Percentiles rank a stretch among this genome's conserved stretches.
phyloP scores from a whole-genome alignment of 2,888 invertebrate genomes.

The Eugnorisma glareosa region DNA sequence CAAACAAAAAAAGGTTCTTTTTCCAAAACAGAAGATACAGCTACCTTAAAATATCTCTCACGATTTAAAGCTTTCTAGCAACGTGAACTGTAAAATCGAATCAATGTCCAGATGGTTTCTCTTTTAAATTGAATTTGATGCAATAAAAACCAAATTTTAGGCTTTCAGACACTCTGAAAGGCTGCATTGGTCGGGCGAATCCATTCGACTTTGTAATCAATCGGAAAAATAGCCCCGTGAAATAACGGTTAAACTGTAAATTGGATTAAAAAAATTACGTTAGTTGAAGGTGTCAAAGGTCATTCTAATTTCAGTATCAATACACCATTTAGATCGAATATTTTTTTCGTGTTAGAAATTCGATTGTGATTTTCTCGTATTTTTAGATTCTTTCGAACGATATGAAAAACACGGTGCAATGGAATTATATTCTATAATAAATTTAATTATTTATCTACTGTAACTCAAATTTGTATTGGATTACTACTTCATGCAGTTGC shows the following conservation, averaged over 20 bases:
- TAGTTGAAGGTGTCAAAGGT: slow-evolving; percentile 58
- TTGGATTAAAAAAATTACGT: slow-evolving; percentile 47
- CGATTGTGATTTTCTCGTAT: slow-evolving; percentile 16
- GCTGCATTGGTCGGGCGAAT: slow-evolving; percentile 35
- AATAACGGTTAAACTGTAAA: slow-evolving; percentile 55
- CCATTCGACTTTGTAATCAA: slow-evolving; percentile 50
- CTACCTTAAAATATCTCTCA: slow-evolving; percentile 61
- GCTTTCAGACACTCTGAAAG: slow-evolving; percentile 61
- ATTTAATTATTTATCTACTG: background rate
- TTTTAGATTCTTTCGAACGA: slow-evolving; percentile 23
- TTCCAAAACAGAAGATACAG: slow-evolving; percentile 54
- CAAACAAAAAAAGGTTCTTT: slow-evolving; percentile 51
- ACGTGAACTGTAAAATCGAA: slow-evolving; percentile 64
- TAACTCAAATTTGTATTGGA: slow-evolving; percentile 14
- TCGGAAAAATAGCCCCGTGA: slow-evolving; percentile 49
- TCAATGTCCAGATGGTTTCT: slow-evolving; percentile 55
- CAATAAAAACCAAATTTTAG: slow-evolving; percentile 62
- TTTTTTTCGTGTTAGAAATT: slow-evolving; percentile 26
- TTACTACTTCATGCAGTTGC: slow-evolving; percentile 6
- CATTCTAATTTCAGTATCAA: slow-evolving; percentile 62
- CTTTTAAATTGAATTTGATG: slow-evolving; percentile 64
- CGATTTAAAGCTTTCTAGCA: slow-evolving; percentile 59
- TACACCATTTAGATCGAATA: slow-evolving; percentile 44
- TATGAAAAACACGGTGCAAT: slow-evolving; percentile 28
- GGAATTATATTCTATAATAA: slow-evolving; percentile 8